Evolutionary conservation across 2,797 vertebrate genomes (phyloP), one percentile per base, ranked within the genome.

Genomic region (Bovichtus variegatus): DNA sequence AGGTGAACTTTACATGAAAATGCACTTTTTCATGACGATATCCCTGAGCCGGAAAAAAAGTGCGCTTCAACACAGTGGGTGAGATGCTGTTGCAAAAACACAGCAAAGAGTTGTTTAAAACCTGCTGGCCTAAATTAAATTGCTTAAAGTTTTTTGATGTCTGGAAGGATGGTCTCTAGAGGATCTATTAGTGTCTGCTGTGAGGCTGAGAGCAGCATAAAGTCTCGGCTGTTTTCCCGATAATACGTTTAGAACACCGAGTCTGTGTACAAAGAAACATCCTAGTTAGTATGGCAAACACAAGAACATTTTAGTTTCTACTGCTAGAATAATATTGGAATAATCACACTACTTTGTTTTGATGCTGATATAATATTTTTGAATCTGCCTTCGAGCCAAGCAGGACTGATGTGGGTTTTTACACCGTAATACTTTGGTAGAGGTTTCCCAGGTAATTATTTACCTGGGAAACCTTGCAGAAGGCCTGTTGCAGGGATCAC

Each of bases 151-250:
- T 61, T 81, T 84, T 84, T 85, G 63, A 85, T 87, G 86, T 85
- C 75, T 87, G 68, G 44, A 84, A 84, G 65, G 77, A 82, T 61
- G 73, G 60, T 83, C 88, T 75, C 86, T 16, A 10, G 84, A 84
- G 87, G 74, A 81, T 85, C 55, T 76, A 87, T 92, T 85, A 91
- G 69, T 46, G 70, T 87, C 79, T 57, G 67, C 67, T 69, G 36
- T 43, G 59, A 79, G 63, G 67, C 76, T 85, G 80, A 82, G 58
- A 60, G 64, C 76, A 70, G 62, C 55, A 71, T 49, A 29, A 82
- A 71, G 55, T 49, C 61, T 67, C 38, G 44, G 34, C 44, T 61
- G 41, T 71, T 65, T 76, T 47, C 27, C n/a, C 36, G 50, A 29
- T 43, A 71, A 61, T 44, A 46, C n/a, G 40, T 69, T 21, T 19